Evolutionary conservation across 2,888 invertebrate species (phyloP), one percentile per base, ranked within the genome.

Genomic region (Bombylius discolor): DNA sequence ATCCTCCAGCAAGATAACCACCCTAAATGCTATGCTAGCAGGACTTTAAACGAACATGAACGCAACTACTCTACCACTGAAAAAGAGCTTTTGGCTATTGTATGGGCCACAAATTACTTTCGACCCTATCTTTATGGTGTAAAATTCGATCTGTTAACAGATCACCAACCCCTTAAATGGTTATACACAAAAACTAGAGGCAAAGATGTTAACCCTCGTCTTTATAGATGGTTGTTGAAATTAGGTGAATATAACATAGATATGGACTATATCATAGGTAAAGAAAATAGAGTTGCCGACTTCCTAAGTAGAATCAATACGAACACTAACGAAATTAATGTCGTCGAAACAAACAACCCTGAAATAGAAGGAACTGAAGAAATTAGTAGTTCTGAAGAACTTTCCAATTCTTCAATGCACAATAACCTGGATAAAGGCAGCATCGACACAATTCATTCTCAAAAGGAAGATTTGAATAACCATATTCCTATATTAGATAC

Each of bases 61-160:
- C 44, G 44, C 5, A 44, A 44, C 5, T 44, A 44, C 5, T 44
- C n/a, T n/a, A n/a, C n/a, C n/a, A n/a, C n/a, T n/a, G n/a, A n/a
- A n/a, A n/a, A n/a, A n/a, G n/a, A n/a, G n/a, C n/a, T n/a, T n/a
- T n/a, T n/a, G n/a, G n/a, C n/a, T n/a, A n/a, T n/a, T n/a, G n/a
- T n/a, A n/a, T n/a, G n/a, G n/a, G n/a, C n/a, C n/a, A n/a, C n/a
- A n/a, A n/a, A n/a, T n/a, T n/a, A n/a, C n/a, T n/a, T n/a, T n/a
- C n/a, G n/a, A n/a, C n/a, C n/a, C n/a, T n/a, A n/a, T n/a, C 32
- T 71, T 5, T 69, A 65, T 51, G 70, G 68, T 1, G 62, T 62
- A 32, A 64, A 55, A 48, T 61, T 60, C 44, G 48, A 58, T 47
- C 9, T 60, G 11, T 52, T 49, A 53, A 57, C 58, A 7, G 59